phyloP scores from a whole-genome alignment of 2,888 invertebrate species.

The Thelaira solivaga region DNA sequence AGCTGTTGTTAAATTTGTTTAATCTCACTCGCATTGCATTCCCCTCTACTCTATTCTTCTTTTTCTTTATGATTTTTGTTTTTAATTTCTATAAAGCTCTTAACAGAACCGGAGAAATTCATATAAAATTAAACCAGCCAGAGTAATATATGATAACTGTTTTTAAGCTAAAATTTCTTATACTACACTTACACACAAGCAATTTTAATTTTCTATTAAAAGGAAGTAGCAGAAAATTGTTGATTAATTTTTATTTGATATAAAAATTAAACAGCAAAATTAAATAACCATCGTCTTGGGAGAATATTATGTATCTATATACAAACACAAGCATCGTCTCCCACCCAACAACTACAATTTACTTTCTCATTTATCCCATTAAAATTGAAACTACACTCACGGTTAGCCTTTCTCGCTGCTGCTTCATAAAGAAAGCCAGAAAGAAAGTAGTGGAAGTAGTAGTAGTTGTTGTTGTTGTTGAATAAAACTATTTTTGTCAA shows the following conservation, averaged over 20 bases:
- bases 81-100: too few relatives aligned
- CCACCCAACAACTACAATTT: too few relatives aligned
- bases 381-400: neutral
- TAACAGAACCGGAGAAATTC: too few relatives aligned
- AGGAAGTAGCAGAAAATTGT: constrained; percentile 6
- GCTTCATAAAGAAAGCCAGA: neutral
- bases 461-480: constrained; percentile 13
- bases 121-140: too few relatives aligned
- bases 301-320: neutral
- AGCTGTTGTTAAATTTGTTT: too few relatives aligned
- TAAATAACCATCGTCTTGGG: constrained; percentile 10
- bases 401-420: neutral
- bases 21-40: too few relatives aligned
- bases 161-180: too few relatives aligned
- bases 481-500: constrained; percentile 53
- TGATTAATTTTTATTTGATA: constrained; percentile 27
- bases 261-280: constrained; percentile 30
- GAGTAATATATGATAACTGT: too few relatives aligned
- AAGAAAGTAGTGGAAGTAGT: neutral
- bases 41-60: too few relatives aligned
- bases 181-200: too few relatives aligned
- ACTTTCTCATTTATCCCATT: neutral
- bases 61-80: too few relatives aligned
- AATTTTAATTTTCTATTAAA: neutral
- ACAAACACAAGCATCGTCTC: neutral